Conservation (phyloP, 23 tunicate genomes). For the Phallusia fumigata region DNA sequence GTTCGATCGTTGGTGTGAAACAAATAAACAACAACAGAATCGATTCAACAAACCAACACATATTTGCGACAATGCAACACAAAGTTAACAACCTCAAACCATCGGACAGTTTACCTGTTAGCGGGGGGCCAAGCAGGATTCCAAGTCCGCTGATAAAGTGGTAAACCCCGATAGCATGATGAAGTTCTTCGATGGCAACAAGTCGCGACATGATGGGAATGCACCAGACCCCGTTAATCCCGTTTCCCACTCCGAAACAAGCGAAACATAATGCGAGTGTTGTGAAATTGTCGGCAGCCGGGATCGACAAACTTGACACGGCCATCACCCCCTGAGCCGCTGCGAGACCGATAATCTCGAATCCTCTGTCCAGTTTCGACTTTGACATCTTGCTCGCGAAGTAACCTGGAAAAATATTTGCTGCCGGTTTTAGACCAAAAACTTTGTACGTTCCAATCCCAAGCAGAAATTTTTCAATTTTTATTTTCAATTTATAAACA, state of each 20-base stretch:
- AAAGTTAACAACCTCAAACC: too few species aligned
- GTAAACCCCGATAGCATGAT: conserved; percentile 52
- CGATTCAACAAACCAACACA: too few species aligned
- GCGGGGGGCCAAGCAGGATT: conserved; percentile 49
- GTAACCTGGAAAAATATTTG: conserved; percentile 26
- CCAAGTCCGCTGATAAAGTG: conserved; percentile 56
- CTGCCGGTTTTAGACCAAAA: too few species aligned
- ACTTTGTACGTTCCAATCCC: too few species aligned
- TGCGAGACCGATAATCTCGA: conserved; percentile 35
- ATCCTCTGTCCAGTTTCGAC: conserved; percentile 22
- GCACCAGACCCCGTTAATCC: conserved; percentile 42
- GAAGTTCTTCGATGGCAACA: conserved; percentile 26
- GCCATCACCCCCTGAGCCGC: conserved; percentile 24
- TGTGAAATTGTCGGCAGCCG: conserved; percentile 12
- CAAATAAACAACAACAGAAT: too few species aligned
- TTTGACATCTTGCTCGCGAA: conserved; percentile 21
- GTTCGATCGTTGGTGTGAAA: too few species aligned
- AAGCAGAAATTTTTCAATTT: too few species aligned
- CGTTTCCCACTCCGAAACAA: conserved; percentile 46
- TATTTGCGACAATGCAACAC: too few species aligned
- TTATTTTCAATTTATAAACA: too few species aligned
- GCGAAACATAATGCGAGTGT: conserved; percentile 34
- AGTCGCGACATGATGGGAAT: conserved; percentile 45
- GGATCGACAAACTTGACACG: conserved; percentile 16
- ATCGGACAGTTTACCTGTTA: conserved; percentile 67